These are phyloP conservation scores for Danaus melanippus DNA, from an alignment of 1,140 invertebrate genomes.

Conservation along the genomic window DNA sequence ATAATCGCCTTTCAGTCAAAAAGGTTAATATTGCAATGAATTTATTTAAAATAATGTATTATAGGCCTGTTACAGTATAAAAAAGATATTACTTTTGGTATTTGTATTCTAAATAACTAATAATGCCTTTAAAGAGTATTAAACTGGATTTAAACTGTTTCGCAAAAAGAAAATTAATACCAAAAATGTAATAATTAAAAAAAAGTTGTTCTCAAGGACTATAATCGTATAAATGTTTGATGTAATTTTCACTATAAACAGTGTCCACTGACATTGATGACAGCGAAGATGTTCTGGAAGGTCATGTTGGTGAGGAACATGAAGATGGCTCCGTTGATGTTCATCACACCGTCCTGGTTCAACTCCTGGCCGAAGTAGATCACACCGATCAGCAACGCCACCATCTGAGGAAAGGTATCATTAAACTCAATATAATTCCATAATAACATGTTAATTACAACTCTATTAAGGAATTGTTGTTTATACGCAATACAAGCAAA, in stretches of 20 bases:
- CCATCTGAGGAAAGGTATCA: slow-evolving; percentile 76
- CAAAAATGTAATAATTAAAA: too few species aligned
- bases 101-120: too few species aligned
- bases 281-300: slow-evolving; percentile 92
- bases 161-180: too few species aligned
- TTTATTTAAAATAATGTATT: not conserved
- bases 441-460: too few species aligned
- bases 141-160: too few species aligned
- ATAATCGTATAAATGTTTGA: too few species aligned
- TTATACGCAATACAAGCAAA: not conserved
- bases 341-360: slow-evolving; percentile 92
- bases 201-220: too few species aligned
- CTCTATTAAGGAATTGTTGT: too few species aligned
- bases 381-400: slow-evolving; percentile 87
- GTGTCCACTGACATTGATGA: slow-evolving; percentile 83
- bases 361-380: slow-evolving; percentile 91
- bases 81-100: too few species aligned
- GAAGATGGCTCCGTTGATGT: slow-evolving; percentile 96
- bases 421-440: slow-evolving; percentile 6
- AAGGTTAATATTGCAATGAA: not conserved
- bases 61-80: too few species aligned
- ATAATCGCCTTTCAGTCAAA: not conserved
- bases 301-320: slow-evolving; percentile 95
- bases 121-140: too few species aligned
- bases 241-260: too few species aligned